phyloP scores from a whole-genome alignment of 2,888 invertebrate genomes.

The Lepidochitona cinerea region DNA sequence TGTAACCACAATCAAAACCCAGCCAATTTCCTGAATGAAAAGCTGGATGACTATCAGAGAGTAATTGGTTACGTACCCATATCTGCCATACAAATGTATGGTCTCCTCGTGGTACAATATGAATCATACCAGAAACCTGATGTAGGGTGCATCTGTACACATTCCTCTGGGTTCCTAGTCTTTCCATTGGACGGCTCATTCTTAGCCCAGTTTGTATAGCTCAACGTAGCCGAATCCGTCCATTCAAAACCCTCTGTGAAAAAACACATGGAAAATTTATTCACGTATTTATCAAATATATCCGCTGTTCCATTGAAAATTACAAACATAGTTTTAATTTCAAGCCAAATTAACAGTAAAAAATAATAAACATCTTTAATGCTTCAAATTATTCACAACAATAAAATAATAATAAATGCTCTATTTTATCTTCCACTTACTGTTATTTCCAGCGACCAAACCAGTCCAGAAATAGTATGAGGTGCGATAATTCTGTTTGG shows the following conservation, averaged over 20 bases:
- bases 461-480: slow-evolving; percentile 1
- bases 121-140: not conserved
- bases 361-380: too few species aligned
- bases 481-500: not conserved
- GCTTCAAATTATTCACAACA: too few species aligned
- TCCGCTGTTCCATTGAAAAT: too few species aligned
- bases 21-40: too few species aligned
- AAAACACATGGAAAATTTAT: too few species aligned
- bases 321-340: too few species aligned
- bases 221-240: not conserved
- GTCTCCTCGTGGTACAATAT: not conserved
- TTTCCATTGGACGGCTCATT: slow-evolving; percentile 1
- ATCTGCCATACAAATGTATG: not conserved
- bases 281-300: too few species aligned
- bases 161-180: not conserved
- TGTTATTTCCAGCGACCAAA: not conserved
- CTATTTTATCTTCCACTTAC: too few species aligned
- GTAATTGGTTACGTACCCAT: slow-evolving; percentile 9
- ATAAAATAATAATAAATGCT: too few species aligned
- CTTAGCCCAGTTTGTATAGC: not conserved
- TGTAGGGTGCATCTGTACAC: slow-evolving; percentile 4
- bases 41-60: too few species aligned
- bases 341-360: too few species aligned
- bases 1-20: too few species aligned
- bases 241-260: not conserved